Conservation (phyloP, 2,113 vertebrate genomes). For the Pomatostomus ruficeps region DNA sequence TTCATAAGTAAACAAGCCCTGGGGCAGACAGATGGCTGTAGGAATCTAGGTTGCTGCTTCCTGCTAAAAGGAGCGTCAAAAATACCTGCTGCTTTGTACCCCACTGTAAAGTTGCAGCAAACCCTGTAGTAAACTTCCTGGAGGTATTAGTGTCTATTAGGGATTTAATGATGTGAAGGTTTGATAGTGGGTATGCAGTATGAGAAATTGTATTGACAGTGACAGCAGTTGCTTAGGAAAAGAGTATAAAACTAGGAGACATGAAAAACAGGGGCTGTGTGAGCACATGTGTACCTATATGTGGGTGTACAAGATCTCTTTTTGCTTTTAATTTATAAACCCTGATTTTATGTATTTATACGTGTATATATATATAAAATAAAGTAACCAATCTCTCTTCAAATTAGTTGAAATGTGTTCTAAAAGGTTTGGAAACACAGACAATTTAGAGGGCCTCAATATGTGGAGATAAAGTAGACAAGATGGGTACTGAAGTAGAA, state of each 20-base stretch:
- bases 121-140: neutral
- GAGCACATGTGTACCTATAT: neutral
- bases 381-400: rapidly evolving
- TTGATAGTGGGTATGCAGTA: neutral
- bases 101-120: neutral
- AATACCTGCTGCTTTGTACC: neutral
- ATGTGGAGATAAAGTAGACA: neutral
- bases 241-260: neutral
- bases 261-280: neutral
- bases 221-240: neutral
- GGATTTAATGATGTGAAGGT: neutral
- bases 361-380: neutral
- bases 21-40: neutral
- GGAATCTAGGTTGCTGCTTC: neutral
- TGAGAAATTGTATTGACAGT: neutral
- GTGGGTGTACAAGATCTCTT: neutral
- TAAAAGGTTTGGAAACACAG: neutral
- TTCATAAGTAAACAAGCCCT: neutral
- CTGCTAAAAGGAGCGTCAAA: neutral
- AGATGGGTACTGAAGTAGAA: neutral
- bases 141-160: neutral
- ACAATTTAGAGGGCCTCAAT: neutral
- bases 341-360: neutral
- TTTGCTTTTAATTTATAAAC: neutral
- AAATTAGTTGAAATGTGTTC: neutral